Evolutionary conservation across 2,888 invertebrate genomes (phyloP), one percentile per base, ranked within the genome.

Genomic region (Blera fallax): DNA sequence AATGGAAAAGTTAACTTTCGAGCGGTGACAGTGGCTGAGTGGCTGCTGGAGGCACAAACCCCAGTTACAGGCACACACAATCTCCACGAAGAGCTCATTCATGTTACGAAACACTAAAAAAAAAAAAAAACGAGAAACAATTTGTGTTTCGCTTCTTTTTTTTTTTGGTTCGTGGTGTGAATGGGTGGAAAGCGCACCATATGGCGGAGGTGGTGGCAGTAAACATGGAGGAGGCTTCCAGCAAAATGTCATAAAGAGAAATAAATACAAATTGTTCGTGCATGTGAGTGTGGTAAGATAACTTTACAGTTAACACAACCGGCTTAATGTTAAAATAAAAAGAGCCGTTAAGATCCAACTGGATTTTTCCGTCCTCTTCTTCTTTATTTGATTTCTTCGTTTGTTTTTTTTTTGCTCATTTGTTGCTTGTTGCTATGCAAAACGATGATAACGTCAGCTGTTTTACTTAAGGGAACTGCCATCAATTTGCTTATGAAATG

Each of bases 271-370:
- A 56, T 34, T 48, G 67, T 21, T 18, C 45, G n/a, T 70, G 32
- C 32, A 54, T 70, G 50, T 69, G 34, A 34, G 18, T 76, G 74
- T 70, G 64, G 54, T 24, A 40, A 76, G 56, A 64, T 64, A 43
- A 70, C 21, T 72, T 65, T 60, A 82, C 81, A 76, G 81, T 69
- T 70, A 67, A 56, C 73, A 70, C 73, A 70, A 80, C 70, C 56
- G 52, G 80, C 84, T 70, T 76, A 6, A 14, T 76, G 14, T 29
- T 58, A 11, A 67, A 24, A 24, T 24, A 50, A 14, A 32, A 40
- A 45, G 24, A 16, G n/a, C 79, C 73, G 73, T 62, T 79, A 67
- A 78, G 58, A 69, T 69, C 37, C 72, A 73, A 84, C 79, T 73
- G 72, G 37, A 67, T 67, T 37, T 40, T 48, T 50, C 54, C 14